These are phyloP conservation scores for Protosalanx chinensis DNA, from an alignment of 2,797 vertebrate genomes.

Conservation along the genomic window DNA sequence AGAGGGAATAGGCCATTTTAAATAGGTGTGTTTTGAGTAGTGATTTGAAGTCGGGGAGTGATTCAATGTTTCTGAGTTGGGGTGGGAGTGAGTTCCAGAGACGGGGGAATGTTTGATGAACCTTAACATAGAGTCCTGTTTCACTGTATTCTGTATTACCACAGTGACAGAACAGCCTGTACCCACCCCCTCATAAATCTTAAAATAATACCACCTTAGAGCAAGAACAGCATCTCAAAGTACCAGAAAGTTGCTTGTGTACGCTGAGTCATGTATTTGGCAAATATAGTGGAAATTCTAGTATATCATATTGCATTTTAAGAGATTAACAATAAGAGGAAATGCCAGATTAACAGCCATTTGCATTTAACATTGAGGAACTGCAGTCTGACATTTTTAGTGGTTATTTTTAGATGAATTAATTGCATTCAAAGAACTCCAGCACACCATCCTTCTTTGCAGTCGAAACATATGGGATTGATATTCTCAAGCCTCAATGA, in stretches of 20 bases:
- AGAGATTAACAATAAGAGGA: conserved; percentile 11
- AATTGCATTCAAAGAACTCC: conserved; percentile 22
- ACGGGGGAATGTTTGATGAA: conserved; percentile 38
- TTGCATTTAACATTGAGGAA: conserved; percentile 43
- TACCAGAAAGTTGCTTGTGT: background rate
- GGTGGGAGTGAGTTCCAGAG: too few species aligned
- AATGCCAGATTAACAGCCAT: conserved; percentile 26
- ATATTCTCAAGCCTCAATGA: conserved; percentile 49
- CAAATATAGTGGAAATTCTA: conserved; percentile 22
- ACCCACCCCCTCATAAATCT: background rate
- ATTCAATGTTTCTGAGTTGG: too few species aligned
- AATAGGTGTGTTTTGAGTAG: too few species aligned
- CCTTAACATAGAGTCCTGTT: conserved; percentile 12
- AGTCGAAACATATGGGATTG: conserved; percentile 53
- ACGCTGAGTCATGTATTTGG: conserved; percentile 18
- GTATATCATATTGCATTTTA: conserved; percentile 22
- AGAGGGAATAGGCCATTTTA: too few species aligned
- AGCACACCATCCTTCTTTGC: background rate
- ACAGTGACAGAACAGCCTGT: background rate
- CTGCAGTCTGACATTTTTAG: conserved; percentile 14
- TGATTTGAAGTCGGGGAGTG: too few species aligned
- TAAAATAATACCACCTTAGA: background rate
- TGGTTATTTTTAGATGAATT: conserved; percentile 57
- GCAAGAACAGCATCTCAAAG: background rate
- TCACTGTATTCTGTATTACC: conserved; percentile 15